Conservation (phyloP, 1,140 invertebrate genomes). For the Drosophila nebulosa region DNA sequence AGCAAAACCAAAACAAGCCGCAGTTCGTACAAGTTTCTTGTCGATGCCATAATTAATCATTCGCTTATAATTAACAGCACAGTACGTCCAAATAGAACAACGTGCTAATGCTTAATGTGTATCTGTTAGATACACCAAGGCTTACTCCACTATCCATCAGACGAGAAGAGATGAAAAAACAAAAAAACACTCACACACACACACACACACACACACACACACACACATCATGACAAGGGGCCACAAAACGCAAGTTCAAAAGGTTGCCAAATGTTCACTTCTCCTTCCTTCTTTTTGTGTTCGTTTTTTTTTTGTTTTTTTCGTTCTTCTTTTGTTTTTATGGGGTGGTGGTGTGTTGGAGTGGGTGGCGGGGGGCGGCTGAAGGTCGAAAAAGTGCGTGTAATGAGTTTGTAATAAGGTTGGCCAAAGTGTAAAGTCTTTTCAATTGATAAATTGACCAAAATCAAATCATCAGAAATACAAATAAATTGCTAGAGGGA, state of each 20-base stretch:
- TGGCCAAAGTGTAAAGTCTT: background rate
- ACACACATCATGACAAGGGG: conserved; percentile 29
- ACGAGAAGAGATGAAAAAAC: background rate
- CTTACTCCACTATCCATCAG: conserved; percentile 1
- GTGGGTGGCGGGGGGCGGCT: too few species aligned
- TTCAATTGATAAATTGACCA: background rate
- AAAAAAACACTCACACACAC: conserved; percentile 28
- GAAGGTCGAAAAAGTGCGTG: background rate
- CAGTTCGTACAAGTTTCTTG: conserved; percentile 40
- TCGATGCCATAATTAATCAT: conserved; percentile 75
- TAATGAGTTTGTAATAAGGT: conserved; percentile 45
- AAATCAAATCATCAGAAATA: background rate
- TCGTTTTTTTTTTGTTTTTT: conserved; percentile 4
- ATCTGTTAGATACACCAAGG: conserved; percentile 46
- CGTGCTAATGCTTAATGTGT: conserved; percentile 59
- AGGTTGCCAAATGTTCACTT: conserved; percentile 71
- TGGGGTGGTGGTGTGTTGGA: background rate
- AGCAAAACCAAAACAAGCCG: conserved; percentile 39
- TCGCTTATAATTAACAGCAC: conserved; percentile 72
- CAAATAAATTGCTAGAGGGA: background rate
- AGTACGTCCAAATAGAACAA: conserved; percentile 66
- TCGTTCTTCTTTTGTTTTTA: conserved; percentile 4
- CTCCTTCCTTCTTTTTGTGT: conserved; percentile 2
- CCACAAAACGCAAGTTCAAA: conserved; percentile 41
- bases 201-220: background rate